Conservation (phyloP, 2,113 vertebrate genomes). For the Pampusana beccarii region DNA sequence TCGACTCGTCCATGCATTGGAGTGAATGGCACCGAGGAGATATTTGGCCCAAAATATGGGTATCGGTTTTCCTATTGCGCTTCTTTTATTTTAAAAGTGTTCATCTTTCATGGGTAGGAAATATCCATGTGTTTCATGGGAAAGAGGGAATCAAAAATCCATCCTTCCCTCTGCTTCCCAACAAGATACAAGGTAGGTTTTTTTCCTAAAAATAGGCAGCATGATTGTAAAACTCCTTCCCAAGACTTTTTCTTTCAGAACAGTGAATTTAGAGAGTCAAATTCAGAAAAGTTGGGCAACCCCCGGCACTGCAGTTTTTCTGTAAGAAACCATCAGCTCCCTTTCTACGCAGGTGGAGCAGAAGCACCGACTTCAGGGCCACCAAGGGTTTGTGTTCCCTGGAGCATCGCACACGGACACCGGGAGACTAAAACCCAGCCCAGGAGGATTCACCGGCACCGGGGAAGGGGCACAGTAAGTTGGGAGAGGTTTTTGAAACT, state of each 20-base stretch:
- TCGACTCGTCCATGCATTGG: neutral
- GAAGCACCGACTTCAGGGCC: neutral
- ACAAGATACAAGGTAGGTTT: neutral
- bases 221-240: neutral
- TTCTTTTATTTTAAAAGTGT: neutral
- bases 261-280: neutral
- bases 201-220: neutral
- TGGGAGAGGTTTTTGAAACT: neutral
- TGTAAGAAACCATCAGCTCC: neutral
- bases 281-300: neutral
- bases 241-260: neutral
- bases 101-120: neutral
- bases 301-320: neutral
- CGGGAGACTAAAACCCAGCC: neutral
- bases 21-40: neutral
- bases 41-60: rapidly evolving
- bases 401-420: neutral
- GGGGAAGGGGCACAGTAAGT: neutral
- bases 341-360: neutral
- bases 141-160: neutral
- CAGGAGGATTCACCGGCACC: neutral
- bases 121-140: neutral
- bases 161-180: neutral
- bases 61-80: neutral
- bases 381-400: rapidly evolving